Percentiles rank a stretch among this genome's conserved stretches.
phyloP scores from a whole-genome alignment of 2,113 vertebrate genomes.

The Mobula hypostoma region DNA sequence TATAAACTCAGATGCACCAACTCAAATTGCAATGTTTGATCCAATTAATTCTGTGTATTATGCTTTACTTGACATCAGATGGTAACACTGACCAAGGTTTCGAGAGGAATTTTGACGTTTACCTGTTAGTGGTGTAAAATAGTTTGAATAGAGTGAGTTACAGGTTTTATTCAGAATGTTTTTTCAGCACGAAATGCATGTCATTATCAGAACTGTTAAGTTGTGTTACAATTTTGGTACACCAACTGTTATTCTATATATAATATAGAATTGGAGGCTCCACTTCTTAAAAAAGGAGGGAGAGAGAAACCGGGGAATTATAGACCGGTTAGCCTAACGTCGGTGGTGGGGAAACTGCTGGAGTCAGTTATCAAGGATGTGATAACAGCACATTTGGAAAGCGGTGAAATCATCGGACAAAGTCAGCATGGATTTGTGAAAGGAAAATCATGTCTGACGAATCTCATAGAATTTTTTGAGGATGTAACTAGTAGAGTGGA shows the following conservation, averaged over 20 bases:
- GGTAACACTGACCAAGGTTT: background rate
- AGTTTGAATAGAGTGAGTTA: background rate
- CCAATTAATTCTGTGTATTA: background rate
- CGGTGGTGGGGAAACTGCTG: too few relatives aligned
- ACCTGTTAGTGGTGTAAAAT: background rate
- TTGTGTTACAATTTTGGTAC: background rate
- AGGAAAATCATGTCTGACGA: too few relatives aligned
- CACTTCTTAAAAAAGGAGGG: too few relatives aligned
- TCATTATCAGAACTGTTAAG: conserved; percentile 1
- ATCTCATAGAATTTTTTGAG: too few relatives aligned
- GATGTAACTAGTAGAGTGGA: too few relatives aligned
- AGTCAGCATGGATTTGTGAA: too few relatives aligned
- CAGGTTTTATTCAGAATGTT: background rate
- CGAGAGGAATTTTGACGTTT: background rate
- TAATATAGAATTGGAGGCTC: too few relatives aligned
- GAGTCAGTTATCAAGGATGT: too few relatives aligned
- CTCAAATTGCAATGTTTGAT: background rate
- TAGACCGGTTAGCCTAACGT: too few relatives aligned
- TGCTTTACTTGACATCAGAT: background rate
- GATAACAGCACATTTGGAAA: too few relatives aligned
- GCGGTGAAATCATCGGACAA: too few relatives aligned
- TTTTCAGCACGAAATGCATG: background rate
- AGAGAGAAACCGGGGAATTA: too few relatives aligned
- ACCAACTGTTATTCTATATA: background rate
- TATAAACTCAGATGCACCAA: background rate